Base-by-base conservation (phyloP, 2,113 vertebrate species). In the Pyrgilauda ruficollis region DNA sequence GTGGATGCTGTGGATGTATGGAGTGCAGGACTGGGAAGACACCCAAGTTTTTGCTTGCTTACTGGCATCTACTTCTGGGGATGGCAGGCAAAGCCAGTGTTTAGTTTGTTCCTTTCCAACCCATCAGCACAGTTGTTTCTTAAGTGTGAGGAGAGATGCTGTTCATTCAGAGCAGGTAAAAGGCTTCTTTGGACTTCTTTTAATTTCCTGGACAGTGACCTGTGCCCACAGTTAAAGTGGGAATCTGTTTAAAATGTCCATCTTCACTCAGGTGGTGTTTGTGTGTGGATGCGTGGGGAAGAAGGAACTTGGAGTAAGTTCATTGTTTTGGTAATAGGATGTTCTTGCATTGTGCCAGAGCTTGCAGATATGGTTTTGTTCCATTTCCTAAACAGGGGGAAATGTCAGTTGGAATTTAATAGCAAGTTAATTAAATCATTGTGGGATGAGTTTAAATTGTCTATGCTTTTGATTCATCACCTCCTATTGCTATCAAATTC, bases 351-450 rank as follows among this genome's bases (percentile, higher is more conserved):
- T 91, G 35, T 74, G 84, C 39, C 63, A 95, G 56, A 90, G 43
- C 78, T 80, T 90, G 41, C 74, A 87, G 82, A 77, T 91, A 39
- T 0, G 5, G 44, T 87, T 96, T 93, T 50, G 26, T 87, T 95
- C 70, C 22, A 20, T 72, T 89, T 89, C 78, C 43, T 87, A 80
- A 92, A 92, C 39, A 70, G 61, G 62, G 44, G 47, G 58, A 30
- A 66, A 28, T n/a, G 35, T 91, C 72, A 77, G 55, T 31, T 93
- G 72, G 87, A 94, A 86, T 93, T 93, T 68, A 93, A 84, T 88
- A 94, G 84, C 73, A 23, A 95, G 63, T 80, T 94, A 88, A 90
- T 96, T 80, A 94, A 95, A 67, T 90, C 90, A 86, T 84, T 79
- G 43, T 86, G 87, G 84, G 63, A 88, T 82, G 56, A 95, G 39